phyloP scores from a whole-genome alignment of 2,797 vertebrate genomes.

The Chloroceryle inda region DNA sequence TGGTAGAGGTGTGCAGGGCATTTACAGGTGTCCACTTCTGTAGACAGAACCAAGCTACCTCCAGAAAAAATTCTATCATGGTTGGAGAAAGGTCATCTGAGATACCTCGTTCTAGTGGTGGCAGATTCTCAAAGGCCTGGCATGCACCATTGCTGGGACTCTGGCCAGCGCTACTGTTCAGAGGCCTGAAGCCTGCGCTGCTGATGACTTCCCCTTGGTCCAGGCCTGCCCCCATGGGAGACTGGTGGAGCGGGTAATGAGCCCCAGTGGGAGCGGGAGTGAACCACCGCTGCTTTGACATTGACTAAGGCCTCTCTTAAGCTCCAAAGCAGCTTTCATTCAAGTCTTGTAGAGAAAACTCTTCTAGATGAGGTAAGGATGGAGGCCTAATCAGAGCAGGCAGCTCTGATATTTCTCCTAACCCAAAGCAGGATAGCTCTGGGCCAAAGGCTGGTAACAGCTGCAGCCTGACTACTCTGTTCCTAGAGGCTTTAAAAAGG shows the following conservation, averaged over 20 bases:
- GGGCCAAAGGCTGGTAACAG: not conserved
- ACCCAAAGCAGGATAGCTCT: not conserved
- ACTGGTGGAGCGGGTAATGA: not conserved
- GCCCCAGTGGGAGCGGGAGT: not conserved
- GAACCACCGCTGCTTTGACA: not conserved
- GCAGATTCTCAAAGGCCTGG: not conserved
- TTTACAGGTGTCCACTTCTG: not conserved
- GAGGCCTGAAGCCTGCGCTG: not conserved
- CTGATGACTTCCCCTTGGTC: not conserved
- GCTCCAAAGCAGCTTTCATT: not conserved
- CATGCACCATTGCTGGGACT: fast-evolving
- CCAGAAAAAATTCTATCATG: not conserved
- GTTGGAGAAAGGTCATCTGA: not conserved
- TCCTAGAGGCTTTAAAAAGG: not conserved
- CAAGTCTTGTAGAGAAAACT: not conserved
- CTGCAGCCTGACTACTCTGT: not conserved
- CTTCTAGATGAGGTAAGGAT: not conserved
- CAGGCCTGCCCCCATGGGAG: not conserved
- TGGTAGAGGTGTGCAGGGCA: constrained; percentile 1
- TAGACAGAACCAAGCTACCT: not conserved
- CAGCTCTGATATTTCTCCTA: not conserved
- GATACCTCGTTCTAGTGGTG: not conserved
- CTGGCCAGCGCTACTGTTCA: not conserved
- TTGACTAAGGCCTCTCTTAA: not conserved
- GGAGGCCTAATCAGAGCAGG: not conserved